phyloP scores from a whole-genome alignment of 2,797 vertebrate genomes.

The Pachyuromys duprasi region DNA sequence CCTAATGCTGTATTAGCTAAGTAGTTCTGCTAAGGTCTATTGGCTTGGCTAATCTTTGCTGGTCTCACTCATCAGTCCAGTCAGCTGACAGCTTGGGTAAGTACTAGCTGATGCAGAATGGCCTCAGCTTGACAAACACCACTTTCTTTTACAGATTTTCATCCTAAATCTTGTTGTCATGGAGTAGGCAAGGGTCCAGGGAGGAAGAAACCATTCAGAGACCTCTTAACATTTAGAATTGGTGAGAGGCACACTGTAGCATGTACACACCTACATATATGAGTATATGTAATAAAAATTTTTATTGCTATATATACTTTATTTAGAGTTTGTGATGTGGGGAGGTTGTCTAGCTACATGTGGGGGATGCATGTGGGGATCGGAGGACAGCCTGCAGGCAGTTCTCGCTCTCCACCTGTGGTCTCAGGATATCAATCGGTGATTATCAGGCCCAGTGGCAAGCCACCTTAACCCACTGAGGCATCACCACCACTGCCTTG shows the following conservation, averaged over 20 bases:
- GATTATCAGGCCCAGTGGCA: background rate
- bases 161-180: slow-evolving; percentile 22
- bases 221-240: background rate
- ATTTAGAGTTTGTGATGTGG: background rate
- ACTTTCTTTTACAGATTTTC: slow-evolving; percentile 17
- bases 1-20: slow-evolving; percentile 17
- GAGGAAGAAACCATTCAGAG: slow-evolving; percentile 15
- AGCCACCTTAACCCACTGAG: background rate
- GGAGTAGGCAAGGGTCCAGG: background rate
- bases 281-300: background rate
- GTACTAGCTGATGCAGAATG: background rate
- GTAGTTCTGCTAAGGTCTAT: background rate
- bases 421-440: background rate
- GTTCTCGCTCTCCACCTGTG: background rate
- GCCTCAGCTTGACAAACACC: background rate
- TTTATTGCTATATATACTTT: background rate
- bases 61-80: background rate
- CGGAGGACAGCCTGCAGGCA: background rate
- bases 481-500: background rate
- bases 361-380: background rate
- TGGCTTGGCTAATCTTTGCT: slow-evolving; percentile 2
- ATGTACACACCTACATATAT: background rate
- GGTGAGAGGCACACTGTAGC: background rate
- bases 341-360: background rate
- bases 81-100: background rate